Base-by-base conservation (phyloP, 92 coral and sea anemone genomes). In the Pocillopora meandrina region DNA sequence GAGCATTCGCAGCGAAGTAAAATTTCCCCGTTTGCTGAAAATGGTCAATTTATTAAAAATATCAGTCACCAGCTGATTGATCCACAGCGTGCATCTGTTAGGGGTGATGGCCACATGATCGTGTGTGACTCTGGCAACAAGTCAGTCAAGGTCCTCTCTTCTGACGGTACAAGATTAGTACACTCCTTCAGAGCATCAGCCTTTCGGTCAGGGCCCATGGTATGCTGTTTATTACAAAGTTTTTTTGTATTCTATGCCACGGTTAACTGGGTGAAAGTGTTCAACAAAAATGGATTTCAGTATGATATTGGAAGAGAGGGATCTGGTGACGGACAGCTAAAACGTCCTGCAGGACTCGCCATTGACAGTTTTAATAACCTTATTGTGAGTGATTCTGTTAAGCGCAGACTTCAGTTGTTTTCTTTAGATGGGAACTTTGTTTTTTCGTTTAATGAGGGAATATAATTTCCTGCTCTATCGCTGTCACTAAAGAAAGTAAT, bases 321-420 rank as follows among this genome's bases (percentile, higher is more conserved):
- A 23, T 42, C 76, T 42, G 80, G 65, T n/a, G 88, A 88, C 59
- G 79, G 88, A 18, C 87, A 78, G n/a, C 71, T 68, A 19, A 80
- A 63, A 17, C 52, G 60, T 64, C 88, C 91, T 6, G 75, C 68
- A 21, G 91, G 82, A 12, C 72, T 67, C 7, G 16, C 47, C 13
- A 10, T 67, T 10, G 72, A 67, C 47, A 67, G 14, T 13, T 67
- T 17, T 17, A 31, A 23, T 42, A 67, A 67, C 2, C 72, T 67
- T 12, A 19, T 67, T 26, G 72, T 67, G 34, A 31, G 72, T 12
- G 72, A 67, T 42, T 23, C 35, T 23, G 1, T 12, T 4, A 26
- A 26, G 49, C 21, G 23, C 15, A 31, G 23, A 31, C 12, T 67
- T 5, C 47, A 67, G 12, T 16, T 67, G 15, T 67, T 67, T 18